A percentile compares a stretch with the other conserved stretches of the same genome.
These are phyloP conservation scores for Aramus guarauna DNA, from an alignment of 2,113 vertebrate genomes.

Conservation along the genomic window DNA sequence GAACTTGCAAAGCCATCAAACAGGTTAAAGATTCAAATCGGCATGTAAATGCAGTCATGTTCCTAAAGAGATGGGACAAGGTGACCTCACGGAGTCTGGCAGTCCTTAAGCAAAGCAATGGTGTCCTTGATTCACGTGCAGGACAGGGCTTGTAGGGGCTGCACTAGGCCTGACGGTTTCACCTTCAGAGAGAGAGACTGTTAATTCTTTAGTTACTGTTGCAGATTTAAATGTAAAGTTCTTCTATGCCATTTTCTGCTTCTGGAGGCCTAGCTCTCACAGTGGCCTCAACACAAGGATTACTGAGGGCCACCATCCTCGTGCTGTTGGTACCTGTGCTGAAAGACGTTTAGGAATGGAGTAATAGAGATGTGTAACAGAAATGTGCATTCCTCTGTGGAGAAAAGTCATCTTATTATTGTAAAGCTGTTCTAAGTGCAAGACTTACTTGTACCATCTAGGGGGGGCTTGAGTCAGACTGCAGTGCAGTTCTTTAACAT, in stretches of 20 bases:
- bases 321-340: not conserved
- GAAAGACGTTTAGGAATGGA: not conserved
- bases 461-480: not conserved
- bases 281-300: not conserved
- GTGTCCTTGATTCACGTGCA: accelerated
- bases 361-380: too few species aligned
- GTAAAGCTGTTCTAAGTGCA: not conserved
- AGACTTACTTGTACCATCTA: not conserved
- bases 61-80: not conserved
- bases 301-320: not conserved
- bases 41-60: not conserved
- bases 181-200: not conserved
- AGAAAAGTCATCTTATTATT: not conserved
- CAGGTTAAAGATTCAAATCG: not conserved
- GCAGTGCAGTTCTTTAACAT: not conserved
- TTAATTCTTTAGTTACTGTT: not conserved
- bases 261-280: not conserved
- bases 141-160: not conserved
- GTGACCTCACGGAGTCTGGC: too few species aligned
- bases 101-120: not conserved
- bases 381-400: not conserved
- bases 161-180: not conserved
- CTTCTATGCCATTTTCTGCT: not conserved
- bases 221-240: not conserved
- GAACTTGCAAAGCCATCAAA: not conserved